Evolutionary conservation across 2,888 invertebrate genomes (phyloP), one percentile per base, ranked within the genome.

Genomic region (Plemyria rubiginata): DNA sequence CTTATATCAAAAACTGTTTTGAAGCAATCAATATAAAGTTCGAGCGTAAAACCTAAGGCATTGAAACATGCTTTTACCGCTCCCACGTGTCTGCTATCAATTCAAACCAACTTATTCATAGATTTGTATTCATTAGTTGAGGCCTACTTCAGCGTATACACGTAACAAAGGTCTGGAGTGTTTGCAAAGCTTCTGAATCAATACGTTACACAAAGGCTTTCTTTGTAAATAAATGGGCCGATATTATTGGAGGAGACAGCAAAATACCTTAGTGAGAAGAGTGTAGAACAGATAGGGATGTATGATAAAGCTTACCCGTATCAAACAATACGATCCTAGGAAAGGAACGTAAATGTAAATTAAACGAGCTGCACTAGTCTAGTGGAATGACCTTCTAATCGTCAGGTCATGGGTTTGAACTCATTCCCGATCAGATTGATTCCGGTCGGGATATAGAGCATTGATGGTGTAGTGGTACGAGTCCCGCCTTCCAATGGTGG

Each of bases 141-240:
- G 63, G 52, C 58, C 56, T 62, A 38, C 22, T 72, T 75, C 58
- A 61, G 66, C 66, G 67, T 74, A n/a, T n/a, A n/a, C n/a, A 70
- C 66, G 64, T 68, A 73, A 74, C 75, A 76, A 76, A 74, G 67
- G 67, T 77, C 76, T 78, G 74, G 78, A 80, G 77, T 81, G 69
- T 76, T 76, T 72, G 70, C 59, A 59, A 74, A 69, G 76, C 69
- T 76, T 75, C 73, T 64, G 68, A 80, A 81, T 79, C 82, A 78
- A 81, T 84, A 79, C 66, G 70, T 73, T 71, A 72, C 65, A 68
- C 79, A 79, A 81, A 78, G 64, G 69, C 70, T 74, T 76, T 74
- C 71, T 74, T 76, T 76, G 63, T 68, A 73, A 77, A 80, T 75
- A 74, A 77, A 78, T 72, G 70, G 71, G 74, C 71, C 68, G 70